A percentile compares a stretch with the other conserved stretches of the same genome.
These are phyloP conservation scores for Pelodytes ibericus DNA, from an alignment of 2,797 vertebrate species.

Conservation along the genomic window DNA sequence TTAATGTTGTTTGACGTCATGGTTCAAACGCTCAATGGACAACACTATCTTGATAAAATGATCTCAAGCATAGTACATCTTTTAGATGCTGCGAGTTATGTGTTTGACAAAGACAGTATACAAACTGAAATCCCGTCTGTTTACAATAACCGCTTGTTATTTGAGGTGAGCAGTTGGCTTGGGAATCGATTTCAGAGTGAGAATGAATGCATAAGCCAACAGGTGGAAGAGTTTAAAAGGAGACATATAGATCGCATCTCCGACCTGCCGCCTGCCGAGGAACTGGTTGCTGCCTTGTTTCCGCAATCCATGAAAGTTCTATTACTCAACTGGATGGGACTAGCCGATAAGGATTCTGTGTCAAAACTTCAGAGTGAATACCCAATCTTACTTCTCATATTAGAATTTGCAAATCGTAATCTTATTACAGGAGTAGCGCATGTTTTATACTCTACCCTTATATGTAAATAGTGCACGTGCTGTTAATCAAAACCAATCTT, in stretches of 20 bases:
- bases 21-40: conserved; percentile 57
- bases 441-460: conserved; percentile 82
- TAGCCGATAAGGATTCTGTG: conserved; percentile 70
- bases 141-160: conserved; percentile 73
- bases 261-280: conserved; percentile 80
- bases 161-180: conserved; percentile 74
- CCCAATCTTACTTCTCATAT: conserved; percentile 81
- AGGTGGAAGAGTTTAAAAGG: conserved; percentile 79
- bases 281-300: conserved; percentile 75
- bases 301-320: conserved; percentile 79
- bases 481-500: background rate
- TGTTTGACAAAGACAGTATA: conserved; percentile 53
- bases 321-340: conserved; percentile 83
- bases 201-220: conserved; percentile 75
- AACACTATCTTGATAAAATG: conserved; percentile 20
- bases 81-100: conserved; percentile 57
- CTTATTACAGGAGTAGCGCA: conserved; percentile 85
- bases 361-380: conserved; percentile 80
- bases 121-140: conserved; percentile 41
- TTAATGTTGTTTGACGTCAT: conserved; percentile 68
- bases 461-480: conserved; percentile 70
- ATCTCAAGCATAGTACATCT: conserved; percentile 59
- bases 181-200: conserved; percentile 77
- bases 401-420: conserved; percentile 85
- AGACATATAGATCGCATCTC: conserved; percentile 80